Base-by-base conservation (phyloP, 2,888 invertebrate species). In the Dascillus cervinus region DNA sequence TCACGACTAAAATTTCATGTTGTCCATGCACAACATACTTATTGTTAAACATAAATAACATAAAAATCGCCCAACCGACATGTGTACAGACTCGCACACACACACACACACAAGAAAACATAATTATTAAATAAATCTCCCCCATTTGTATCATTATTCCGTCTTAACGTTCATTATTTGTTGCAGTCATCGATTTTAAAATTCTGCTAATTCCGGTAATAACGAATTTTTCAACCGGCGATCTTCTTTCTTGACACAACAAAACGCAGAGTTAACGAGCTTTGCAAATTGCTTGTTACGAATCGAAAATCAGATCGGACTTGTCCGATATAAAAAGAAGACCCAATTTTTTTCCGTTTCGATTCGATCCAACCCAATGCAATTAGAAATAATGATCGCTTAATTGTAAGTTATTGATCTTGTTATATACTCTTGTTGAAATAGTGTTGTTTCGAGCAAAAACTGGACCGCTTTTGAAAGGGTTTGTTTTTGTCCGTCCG, bases 331-430 rank as follows among this genome's bases (percentile, higher is more conserved):
- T 43, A 56, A 55, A 54, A 56, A 56, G 51, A 50, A 47, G 50
- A 35, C 35, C 34, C 39, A 33, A 23, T 37, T 53, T 56, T 55
- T n/a, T n/a, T n/a, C n/a, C n/a, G n/a, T n/a, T n/a, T 55, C 51
- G 52, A 54, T 57, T 57, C 55, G 58, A 56, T 55, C 52, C 55
- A 51, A 54, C 47, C n/a, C 52, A 47, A 51, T 47, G 55, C 61
- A 62, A 61, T 62, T 62, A 60, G 47, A 49, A 50, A 53, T 63
- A 64, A 64, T 61, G 63, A 63, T 62, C 62, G 57, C 61, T 63
- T 64, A 62, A 64, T 64, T 63, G 62, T 62, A 56, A 64, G 56
- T 63, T 63, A 63, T 63, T 60, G 61, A 51, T 53, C 57, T 60
- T 56, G 60, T 60, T 60, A 59, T n/a, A n/a, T n/a, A n/a, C n/a